phyloP scores from a whole-genome alignment of 2,113 vertebrate genomes.

The Scopus umbretta region DNA sequence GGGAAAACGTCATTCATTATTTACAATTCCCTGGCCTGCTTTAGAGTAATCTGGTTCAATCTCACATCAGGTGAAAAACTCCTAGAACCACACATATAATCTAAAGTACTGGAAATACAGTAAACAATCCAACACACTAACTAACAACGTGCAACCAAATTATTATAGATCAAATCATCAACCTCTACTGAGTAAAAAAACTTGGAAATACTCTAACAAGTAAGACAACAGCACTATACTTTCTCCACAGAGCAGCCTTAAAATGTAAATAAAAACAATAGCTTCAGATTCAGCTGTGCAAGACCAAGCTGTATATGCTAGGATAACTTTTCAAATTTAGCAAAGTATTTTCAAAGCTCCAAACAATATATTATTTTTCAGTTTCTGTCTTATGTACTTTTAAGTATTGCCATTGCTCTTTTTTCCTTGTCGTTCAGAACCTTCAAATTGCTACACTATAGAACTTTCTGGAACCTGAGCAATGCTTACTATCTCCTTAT shows the following conservation, averaged over 20 bases:
- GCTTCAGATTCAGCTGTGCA: neutral
- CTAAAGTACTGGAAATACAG: neutral
- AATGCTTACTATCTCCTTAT: neutral
- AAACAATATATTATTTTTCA: neutral
- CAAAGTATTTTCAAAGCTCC: neutral
- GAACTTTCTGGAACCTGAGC: neutral
- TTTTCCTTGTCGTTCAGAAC: neutral
- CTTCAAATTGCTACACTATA: neutral
- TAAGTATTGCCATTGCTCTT: neutral
- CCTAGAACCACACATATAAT: neutral
- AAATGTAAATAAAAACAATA: neutral
- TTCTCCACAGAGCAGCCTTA: neutral
- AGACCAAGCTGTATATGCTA: neutral
- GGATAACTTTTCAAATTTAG: neutral
- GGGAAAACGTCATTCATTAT: neutral
- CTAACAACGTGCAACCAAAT: neutral
- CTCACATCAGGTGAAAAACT: neutral
- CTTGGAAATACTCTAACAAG: neutral
- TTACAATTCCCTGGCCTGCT: neutral
- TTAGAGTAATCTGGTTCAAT: neutral
- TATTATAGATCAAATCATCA: neutral
- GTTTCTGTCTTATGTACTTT: neutral
- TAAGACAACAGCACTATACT: neutral
- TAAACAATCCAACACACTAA: neutral
- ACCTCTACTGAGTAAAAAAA: neutral